phyloP scores from a whole-genome alignment of 2,113 vertebrate species.

The Callaeas wilsoni region DNA sequence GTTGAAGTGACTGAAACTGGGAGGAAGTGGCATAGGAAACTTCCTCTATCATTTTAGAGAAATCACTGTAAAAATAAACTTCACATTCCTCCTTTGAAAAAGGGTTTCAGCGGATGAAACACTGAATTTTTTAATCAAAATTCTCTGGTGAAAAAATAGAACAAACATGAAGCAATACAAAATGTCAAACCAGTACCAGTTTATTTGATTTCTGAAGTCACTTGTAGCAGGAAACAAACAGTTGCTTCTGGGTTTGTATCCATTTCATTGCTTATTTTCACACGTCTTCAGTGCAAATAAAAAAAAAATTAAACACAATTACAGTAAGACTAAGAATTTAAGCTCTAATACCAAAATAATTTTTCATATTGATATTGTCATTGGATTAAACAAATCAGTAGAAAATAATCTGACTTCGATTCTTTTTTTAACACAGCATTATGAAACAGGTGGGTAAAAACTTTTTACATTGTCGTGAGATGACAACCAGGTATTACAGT shows the following conservation, averaged over 20 bases:
- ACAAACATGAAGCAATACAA: neutral
- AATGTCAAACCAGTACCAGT: neutral
- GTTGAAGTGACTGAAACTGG: neutral
- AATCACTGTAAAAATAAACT: neutral
- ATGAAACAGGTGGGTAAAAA: rapidly evolving
- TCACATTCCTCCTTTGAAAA: neutral
- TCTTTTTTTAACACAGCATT: rapidly evolving
- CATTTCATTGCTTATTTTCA: neutral
- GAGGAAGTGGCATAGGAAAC: neutral
- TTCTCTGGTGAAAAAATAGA: neutral
- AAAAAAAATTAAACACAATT: neutral
- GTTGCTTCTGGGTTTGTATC: neutral
- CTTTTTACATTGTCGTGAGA: rapidly evolving
- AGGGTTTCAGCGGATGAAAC: neutral
- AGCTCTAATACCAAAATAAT: neutral
- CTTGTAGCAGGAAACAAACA: neutral
- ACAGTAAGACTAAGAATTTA: neutral
- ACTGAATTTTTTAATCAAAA: neutral
- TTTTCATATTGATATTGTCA: rapidly evolving
- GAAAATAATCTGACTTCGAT: rapidly evolving
- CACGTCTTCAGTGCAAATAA: neutral
- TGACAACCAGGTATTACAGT: rapidly evolving
- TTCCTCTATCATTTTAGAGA: neutral
- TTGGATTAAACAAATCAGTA: neutral
- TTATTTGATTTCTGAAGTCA: neutral